Base-by-base conservation (phyloP, 2,888 invertebrate species). In the Julus scanicus region DNA sequence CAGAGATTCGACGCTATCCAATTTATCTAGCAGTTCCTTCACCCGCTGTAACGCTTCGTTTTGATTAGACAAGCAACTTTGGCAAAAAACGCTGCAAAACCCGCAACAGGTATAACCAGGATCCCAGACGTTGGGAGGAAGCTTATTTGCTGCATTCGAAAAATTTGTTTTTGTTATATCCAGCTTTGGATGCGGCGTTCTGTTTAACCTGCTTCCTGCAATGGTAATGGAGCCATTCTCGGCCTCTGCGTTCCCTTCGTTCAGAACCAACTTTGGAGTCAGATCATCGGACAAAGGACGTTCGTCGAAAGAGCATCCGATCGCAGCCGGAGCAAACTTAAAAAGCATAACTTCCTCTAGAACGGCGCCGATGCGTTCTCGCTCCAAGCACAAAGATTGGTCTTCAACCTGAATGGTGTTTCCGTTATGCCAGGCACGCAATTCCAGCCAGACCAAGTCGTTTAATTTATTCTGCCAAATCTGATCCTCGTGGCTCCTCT, bases 361-460 rank as follows among this genome's bases (percentile, higher is more conserved):
- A 88, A 97, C 93, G 71, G 93, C 93, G 13, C 94, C 95, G 89
- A 97, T 95, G 88, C 94, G 93, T 91, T 95, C 94, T 80, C 97
- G 93, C 90, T 96, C 96, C 84, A 94, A 93, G 91, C 95, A 96
- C 29, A 97, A 93, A 91, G 94, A 95, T 89, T 94, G 94, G 92
- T 97, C 97, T 92, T 97, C 96, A 90, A 96, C 96, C 87, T 95
- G 94, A 29, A 95, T 94, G 0, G 94, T 94, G 86, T 96, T 94
- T 90, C 96, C 96, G 0, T 96, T 96, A 90, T 96, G 94, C 93
- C 95, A 95, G 0, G 97, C 97, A 92, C 96, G 96, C 89, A 98
- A 93, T 93, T 97, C 97, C 90, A 98, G 92, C 98, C 98, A 98
- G 90, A 98, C 96, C 90, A 97, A 94, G 93, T 98, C 97, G 92